Base-by-base conservation (phyloP, 2,888 invertebrate genomes). In the Lamellibrachia satsuma region DNA sequence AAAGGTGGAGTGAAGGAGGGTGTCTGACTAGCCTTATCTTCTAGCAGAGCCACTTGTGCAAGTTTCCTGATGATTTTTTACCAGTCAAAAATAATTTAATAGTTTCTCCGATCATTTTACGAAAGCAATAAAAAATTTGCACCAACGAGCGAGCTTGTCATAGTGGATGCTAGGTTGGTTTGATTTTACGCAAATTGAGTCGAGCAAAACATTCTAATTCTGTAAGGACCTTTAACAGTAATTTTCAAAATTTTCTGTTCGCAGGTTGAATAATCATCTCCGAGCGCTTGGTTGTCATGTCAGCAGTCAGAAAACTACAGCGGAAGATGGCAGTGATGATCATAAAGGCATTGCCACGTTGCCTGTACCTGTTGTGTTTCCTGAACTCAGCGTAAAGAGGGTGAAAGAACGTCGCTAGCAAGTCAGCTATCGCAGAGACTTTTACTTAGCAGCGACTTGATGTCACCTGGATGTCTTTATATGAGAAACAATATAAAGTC, bases 331-430 rank as follows among this genome's bases (percentile, higher is more conserved):
- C 75, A 75, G 22, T 22, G 22, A 75, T 22, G 75, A 75, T 75
- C 75, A 75, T 22, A 75, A 15, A 75, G 75, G 75, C 52, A 4
- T 92, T 11, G 92, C 91, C 7, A 92, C 93, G 0, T 52, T 93
- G 39, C 91, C 90, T 3, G 52, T 91, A 22, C 93, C 93, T n/a
- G 90, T 93, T 9, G 92, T 52, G 52, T 93, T 93, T 52, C 92
- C 92, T 52, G 93, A 93, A 27, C 75, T 75, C 75, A 75, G n/a
- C 22, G 22, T 22, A 15, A 75, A 75, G 6, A 75, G 22, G 75
- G n/a, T 75, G n/a, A 75, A 75, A 75, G 75, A 75, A 75, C 75
- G 75, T 75, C 75, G 75, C 75, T 75, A 75, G n/a, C 6, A n/a
- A 75, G 22, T 6, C 75, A 75, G 75, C 2, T 75, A 75, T 75